phyloP scores from a whole-genome alignment of 2,113 vertebrate genomes.

The Phocoena phocoena region DNA sequence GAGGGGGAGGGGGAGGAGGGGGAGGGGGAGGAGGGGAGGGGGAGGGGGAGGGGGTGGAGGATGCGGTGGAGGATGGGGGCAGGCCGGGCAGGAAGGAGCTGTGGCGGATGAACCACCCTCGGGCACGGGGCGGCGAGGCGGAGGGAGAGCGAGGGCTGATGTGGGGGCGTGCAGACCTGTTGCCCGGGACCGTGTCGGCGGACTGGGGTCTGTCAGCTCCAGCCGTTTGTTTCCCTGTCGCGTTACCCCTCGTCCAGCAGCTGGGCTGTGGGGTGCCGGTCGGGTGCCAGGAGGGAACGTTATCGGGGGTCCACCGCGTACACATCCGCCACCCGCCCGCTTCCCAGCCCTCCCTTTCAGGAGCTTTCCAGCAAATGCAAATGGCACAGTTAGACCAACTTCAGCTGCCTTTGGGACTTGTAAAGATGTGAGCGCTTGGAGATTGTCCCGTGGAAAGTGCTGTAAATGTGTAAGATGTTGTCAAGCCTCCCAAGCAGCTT shows the following conservation, averaged over 20 bases:
- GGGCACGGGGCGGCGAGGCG: background rate
- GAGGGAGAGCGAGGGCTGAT: background rate
- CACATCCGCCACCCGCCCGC: rapidly evolving
- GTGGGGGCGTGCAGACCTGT: background rate
- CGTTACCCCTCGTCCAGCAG: background rate
- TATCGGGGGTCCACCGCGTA: background rate
- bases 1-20: background rate
- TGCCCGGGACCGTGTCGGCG: rapidly evolving
- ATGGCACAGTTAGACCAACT: no score
- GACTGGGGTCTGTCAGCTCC: background rate
- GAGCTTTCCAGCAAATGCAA: background rate
- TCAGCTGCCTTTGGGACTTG: background rate
- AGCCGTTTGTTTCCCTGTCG: background rate
- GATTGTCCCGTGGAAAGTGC: background rate
- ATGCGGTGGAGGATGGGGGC: background rate
- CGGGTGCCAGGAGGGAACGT: background rate
- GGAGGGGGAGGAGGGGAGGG: background rate
- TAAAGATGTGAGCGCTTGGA: background rate
- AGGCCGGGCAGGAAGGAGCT: background rate
- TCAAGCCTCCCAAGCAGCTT: background rate
- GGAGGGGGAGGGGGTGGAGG: no score
- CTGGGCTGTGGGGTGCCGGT: background rate
- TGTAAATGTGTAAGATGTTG: background rate
- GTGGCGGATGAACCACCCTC: no score
- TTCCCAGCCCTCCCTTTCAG: background rate